Percentiles rank a stretch among this genome's conserved stretches.
phyloP scores from a whole-genome alignment of 1,140 invertebrate genomes.

The Muscidifurax raptorellus region DNA sequence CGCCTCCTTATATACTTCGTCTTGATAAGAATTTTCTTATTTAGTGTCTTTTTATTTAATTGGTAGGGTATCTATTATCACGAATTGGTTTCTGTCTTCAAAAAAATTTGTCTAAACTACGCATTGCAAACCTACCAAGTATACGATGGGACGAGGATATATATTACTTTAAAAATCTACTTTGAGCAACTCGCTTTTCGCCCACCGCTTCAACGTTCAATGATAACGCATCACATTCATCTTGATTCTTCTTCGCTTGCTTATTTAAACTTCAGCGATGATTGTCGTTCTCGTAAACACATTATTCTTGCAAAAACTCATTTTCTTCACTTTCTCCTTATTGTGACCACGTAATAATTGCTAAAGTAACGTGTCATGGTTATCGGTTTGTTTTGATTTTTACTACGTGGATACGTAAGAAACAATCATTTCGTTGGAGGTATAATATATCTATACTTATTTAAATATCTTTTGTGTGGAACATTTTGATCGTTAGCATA shows the following conservation, averaged over 20 bases:
- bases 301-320: constrained; percentile 57
- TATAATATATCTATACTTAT: constrained; percentile 44
- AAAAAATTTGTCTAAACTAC: constrained; percentile 41
- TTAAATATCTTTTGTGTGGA: constrained; percentile 49
- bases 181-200: constrained; percentile 68
- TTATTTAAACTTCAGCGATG: constrained; percentile 60
- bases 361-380: constrained; percentile 29
- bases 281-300: constrained; percentile 68
- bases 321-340: constrained; percentile 52
- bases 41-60: background rate
- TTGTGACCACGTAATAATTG: constrained; percentile 42
- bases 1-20: constrained; percentile 6
- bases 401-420: constrained; percentile 58
- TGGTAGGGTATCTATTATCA: constrained; percentile 19
- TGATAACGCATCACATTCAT: constrained; percentile 3
- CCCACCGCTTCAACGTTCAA: constrained; percentile 39
- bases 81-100: constrained; percentile 2
- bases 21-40: constrained; percentile 16
- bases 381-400: constrained; percentile 30
- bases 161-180: constrained; percentile 66
- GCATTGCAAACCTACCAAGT: constrained; percentile 53
- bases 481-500: constrained; percentile 60
- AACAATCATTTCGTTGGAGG: constrained; percentile 55
- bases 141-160: constrained; percentile 36
- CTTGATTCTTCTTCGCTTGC: constrained; percentile 6